phyloP scores from a whole-genome alignment of 2,888 invertebrate species.

The Drosophila gaucha region DNA sequence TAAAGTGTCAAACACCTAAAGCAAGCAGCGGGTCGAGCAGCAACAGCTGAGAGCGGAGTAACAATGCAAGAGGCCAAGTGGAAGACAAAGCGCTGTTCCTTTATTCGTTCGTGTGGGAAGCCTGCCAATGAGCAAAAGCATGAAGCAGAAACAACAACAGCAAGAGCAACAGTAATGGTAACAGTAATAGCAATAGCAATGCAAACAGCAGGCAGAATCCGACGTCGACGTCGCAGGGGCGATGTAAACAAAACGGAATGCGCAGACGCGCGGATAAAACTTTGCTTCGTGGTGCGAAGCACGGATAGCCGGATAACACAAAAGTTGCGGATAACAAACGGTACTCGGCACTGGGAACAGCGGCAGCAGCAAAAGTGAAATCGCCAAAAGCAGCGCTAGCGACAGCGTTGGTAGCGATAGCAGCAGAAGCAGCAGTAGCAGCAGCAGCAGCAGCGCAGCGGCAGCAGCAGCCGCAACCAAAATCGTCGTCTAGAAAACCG shows the following conservation, averaged over 20 bases:
- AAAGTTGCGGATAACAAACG: background rate
- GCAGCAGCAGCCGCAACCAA: slow-evolving; percentile 16
- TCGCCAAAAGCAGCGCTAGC: slow-evolving; percentile 19
- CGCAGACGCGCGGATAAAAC: slow-evolving; percentile 69
- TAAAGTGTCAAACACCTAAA: slow-evolving; percentile 70
- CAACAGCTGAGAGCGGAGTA: slow-evolving; percentile 35
- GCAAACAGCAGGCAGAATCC: slow-evolving; percentile 28
- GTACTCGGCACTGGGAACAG: slow-evolving; percentile 56
- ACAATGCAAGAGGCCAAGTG: slow-evolving; percentile 28
- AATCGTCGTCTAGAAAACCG: slow-evolving; percentile 40
- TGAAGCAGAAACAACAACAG: slow-evolving; percentile 30
- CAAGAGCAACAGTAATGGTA: too few species aligned
- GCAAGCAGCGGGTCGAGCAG: slow-evolving; percentile 18
- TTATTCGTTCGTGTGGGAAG: slow-evolving; percentile 50
- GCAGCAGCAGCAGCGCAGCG: slow-evolving; percentile 2
- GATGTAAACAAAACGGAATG: slow-evolving; percentile 60
- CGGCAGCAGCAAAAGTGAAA: slow-evolving; percentile 11
- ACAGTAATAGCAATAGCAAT: slow-evolving; percentile 1
- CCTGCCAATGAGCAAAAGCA: slow-evolving; percentile 21
- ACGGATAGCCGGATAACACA: slow-evolving; percentile 59
- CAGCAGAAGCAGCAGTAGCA: slow-evolving; percentile 12
- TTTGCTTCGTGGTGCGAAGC: too few species aligned
- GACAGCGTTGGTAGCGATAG: slow-evolving; percentile 5
- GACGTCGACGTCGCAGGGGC: slow-evolving; percentile 40
- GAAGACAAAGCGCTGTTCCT: slow-evolving; percentile 45